Conservation (phyloP, 1,140 invertebrate genomes). For the Nephila pilipes region DNA sequence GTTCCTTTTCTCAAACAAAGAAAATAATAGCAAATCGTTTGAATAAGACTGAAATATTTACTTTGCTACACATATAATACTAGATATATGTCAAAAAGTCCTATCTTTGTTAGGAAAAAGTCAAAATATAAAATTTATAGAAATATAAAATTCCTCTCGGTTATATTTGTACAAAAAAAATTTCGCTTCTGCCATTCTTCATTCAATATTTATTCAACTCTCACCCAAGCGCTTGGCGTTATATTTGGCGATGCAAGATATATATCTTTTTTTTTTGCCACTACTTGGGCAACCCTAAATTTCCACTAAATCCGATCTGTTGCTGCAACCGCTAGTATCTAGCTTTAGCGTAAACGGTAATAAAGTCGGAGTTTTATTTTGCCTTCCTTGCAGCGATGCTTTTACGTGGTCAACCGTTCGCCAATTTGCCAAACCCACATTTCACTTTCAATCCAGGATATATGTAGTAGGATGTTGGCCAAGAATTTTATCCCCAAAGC, state of each 20-base stretch:
- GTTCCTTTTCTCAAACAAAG: no score
- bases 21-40: no score
- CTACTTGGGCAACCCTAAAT: slow-evolving; percentile 9
- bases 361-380: slow-evolving; percentile 29
- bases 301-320: slow-evolving; percentile 49
- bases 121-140: no score
- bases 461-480: no score
- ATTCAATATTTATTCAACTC: neutral
- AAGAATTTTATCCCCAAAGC: no score
- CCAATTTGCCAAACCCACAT: neutral
- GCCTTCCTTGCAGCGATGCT: neutral
- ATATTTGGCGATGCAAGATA: neutral
- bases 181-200: neutral
- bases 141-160: neutral
- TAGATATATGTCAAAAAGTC: no score
- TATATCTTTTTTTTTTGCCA: neutral
- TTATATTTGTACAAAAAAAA: neutral
- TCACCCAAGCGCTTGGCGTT: neutral
- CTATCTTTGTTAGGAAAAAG: no score
- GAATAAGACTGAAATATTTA: no score
- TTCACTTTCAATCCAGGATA: no score
- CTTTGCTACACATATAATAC: no score
- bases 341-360: slow-evolving; percentile 45
- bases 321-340: neutral
- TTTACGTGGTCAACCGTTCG: neutral